A percentile compares a stretch with the other conserved stretches of the same genome.
These are phyloP conservation scores for Toxonevra muliebris DNA, from an alignment of 2,888 invertebrate genomes.

Conservation along the genomic window DNA sequence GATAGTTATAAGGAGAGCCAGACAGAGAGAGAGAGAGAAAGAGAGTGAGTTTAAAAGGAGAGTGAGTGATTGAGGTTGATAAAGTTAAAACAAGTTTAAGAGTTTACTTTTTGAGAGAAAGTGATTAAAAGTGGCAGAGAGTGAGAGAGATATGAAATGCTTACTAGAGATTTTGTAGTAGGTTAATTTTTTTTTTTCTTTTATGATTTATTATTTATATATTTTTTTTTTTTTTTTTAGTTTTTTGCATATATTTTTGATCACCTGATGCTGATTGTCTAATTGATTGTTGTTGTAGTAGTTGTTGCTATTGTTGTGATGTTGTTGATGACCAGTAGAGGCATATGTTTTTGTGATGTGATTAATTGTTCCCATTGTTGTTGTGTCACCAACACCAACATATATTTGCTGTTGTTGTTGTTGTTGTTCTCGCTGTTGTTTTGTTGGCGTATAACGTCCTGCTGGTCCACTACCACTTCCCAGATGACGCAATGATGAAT, in stretches of 20 bases:
- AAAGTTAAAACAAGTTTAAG: conserved; percentile 11
- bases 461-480: conserved; percentile 42
- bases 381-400: conserved; percentile 29
- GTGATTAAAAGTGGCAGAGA: too few species aligned
- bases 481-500: conserved; percentile 62
- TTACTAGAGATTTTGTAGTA: too few species aligned
- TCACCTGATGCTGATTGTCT: conserved; percentile 62
- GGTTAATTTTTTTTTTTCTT: too few species aligned
- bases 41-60: conserved; percentile 3
- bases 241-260: conserved; percentile 34
- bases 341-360: conserved; percentile 35
- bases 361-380: conserved; percentile 45
- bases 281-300: conserved; percentile 34
- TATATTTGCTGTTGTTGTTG: conserved; percentile 2
- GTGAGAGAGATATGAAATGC: conserved; percentile 28
- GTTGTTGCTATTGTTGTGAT: conserved; percentile 20
- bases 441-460: conserved; percentile 15
- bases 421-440: background rate
- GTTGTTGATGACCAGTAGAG: too few species aligned
- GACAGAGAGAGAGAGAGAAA: conserved; percentile 19
- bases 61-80: conserved; percentile 9
- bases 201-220: conserved; percentile 14
- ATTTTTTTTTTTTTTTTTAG: conserved; percentile 16
- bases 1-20: conserved; percentile 6
- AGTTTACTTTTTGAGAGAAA: conserved; percentile 6